Conservation (phyloP, 2,888 invertebrate genomes). For the Pecten maximus region DNA sequence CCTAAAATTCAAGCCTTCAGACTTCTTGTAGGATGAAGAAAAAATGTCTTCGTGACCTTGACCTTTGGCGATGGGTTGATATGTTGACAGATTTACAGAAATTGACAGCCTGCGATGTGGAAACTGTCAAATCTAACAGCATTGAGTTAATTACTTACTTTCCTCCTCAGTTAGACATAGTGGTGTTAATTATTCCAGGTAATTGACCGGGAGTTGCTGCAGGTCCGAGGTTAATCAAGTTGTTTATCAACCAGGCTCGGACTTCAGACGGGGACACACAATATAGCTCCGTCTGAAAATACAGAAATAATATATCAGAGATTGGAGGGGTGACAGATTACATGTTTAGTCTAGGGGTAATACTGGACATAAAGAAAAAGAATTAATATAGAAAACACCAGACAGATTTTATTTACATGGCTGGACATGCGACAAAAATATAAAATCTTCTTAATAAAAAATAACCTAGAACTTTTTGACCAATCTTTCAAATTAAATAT, state of each 20-base stretch:
- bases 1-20: neutral
- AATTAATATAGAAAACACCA: too few relatives aligned
- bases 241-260: neutral
- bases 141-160: neutral
- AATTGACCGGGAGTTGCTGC: neutral
- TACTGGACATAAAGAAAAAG: too few relatives aligned
- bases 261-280: too few relatives aligned
- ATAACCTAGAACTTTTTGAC: too few relatives aligned
- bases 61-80: neutral
- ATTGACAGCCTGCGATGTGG: neutral
- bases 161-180: neutral
- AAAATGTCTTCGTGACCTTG: neutral
- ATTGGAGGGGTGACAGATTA: too few relatives aligned
- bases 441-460: too few relatives aligned
- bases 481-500: too few relatives aligned
- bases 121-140: neutral
- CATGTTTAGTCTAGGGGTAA: too few relatives aligned
- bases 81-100: neutral
- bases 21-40: neutral
- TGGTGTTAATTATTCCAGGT: neutral
- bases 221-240: neutral
- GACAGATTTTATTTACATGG: too few relatives aligned
- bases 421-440: too few relatives aligned
- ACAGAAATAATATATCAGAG: too few relatives aligned
- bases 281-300: too few relatives aligned